Percentiles rank a stretch among this genome's conserved stretches.
Evolutionary conservation across 2,113 vertebrate genomes (phyloP).

Genomic region (Oplegnathus fasciatus): DNA sequence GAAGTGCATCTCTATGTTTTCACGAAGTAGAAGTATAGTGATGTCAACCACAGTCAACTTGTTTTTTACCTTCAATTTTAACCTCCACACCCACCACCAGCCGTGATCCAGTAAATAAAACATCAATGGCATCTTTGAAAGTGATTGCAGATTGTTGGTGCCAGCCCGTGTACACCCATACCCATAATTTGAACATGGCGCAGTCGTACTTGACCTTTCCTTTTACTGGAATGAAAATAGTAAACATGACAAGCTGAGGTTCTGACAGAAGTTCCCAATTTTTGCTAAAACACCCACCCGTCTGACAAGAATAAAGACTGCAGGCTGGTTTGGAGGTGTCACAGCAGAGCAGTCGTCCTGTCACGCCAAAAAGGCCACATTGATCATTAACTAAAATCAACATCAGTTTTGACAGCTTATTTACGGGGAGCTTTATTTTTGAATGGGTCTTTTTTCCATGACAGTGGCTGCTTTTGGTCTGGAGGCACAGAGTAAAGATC

Average conservation of each 20-base stretch:
- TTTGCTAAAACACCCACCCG: slow-evolving; percentile 36
- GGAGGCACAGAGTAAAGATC: slow-evolving; percentile 40
- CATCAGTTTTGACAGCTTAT: slow-evolving; percentile 60
- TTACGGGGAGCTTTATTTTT: slow-evolving; percentile 25
- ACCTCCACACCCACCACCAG: not conserved
- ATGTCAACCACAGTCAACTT: not conserved
- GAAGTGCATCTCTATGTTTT: not conserved
- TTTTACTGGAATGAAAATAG: slow-evolving; percentile 24
- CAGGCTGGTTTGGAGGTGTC: slow-evolving; percentile 44
- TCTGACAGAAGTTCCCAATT: slow-evolving; percentile 47
- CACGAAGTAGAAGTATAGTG: not conserved
- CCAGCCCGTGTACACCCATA: not conserved
- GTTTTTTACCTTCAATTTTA: not conserved
- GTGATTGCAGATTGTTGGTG: slow-evolving; percentile 26
- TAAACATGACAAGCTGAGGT: slow-evolving; percentile 49
- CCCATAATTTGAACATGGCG: slow-evolving; percentile 18
- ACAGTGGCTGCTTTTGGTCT: slow-evolving; percentile 48
- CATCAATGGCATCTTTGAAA: slow-evolving; percentile 32
- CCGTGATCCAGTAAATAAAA: slow-evolving; percentile 10
- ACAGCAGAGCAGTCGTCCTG: slow-evolving; percentile 33
- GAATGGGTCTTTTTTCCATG: not conserved
- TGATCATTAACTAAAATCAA: slow-evolving; percentile 58
- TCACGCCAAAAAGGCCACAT: slow-evolving; percentile 53
- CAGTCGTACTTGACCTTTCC: slow-evolving; percentile 37
- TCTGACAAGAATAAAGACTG: slow-evolving; percentile 52